Base-by-base conservation (phyloP, 2,113 vertebrate genomes). In the Okapia johnstoni region DNA sequence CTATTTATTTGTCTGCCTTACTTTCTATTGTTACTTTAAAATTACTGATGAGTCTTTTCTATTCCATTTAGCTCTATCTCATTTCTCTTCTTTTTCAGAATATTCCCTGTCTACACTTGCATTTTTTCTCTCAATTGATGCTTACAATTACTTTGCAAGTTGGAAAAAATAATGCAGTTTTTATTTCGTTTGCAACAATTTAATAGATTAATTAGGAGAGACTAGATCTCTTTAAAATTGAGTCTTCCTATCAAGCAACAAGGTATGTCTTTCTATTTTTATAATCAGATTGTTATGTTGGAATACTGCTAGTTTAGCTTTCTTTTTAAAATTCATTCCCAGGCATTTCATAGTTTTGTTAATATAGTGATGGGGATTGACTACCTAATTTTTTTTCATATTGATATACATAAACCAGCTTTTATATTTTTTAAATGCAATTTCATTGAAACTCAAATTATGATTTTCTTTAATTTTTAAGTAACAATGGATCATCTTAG, bases 61-160 rank as follows among this genome's bases (percentile, higher is more conserved):
- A 17, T 58, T 88, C 73, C n/a, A 79, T 84, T 95, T 55, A 97
- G 43, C 40, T 95, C 85, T 91, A 13, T 85, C 33, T 94, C 26
- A 54, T 96, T 90, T 96, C 70, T 98, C 92, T 96, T 98, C 61
- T 97, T 95, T 98, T 98, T 57, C 95, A 98, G 97, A 96, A 79
- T 33, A 84, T 91, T 90, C 36, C 85, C 43, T 96, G 33, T 94
- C 70, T 95, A 1, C 91, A 88, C 19, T 95, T 12, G 1, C 12
- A 58, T 83, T 76, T 94, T 97, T 93, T 61, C 89, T 93, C 79
- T 95, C 54, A 93, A 0, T 96, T 92, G 93, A 90, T 10, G 63
- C 33, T 83, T 95, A 93, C 4, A 87, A 76, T 88, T 95, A 61
- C 55, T 85, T 97, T 92, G 33, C 80, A 97, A 96, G 93, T 73